Percentiles rank a stretch among this genome's conserved stretches.
phyloP scores from a whole-genome alignment of 1,140 invertebrate species.

The Apis dorsata region DNA sequence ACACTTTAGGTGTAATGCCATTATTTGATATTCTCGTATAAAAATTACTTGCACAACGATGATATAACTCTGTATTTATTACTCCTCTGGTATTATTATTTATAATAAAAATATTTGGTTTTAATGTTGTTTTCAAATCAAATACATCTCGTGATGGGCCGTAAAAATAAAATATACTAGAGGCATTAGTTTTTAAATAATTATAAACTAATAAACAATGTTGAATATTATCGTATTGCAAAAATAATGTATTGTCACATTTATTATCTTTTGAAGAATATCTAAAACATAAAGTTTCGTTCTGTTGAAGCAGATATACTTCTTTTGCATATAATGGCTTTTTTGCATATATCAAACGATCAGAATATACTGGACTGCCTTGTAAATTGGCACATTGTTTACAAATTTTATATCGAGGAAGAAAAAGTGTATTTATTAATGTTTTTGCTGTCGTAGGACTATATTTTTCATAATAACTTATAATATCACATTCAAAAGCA shows the following conservation, averaged over 20 bases:
- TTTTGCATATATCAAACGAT: slow-evolving; percentile 70
- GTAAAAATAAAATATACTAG: slow-evolving; percentile 69
- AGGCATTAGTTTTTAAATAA: slow-evolving; percentile 61
- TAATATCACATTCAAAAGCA: slow-evolving; percentile 51
- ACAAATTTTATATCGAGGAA: slow-evolving; percentile 57
- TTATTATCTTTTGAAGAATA: slow-evolving; percentile 17
- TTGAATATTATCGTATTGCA: slow-evolving; percentile 32
- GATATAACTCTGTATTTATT: slow-evolving; percentile 61
- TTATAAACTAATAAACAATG: slow-evolving; percentile 72
- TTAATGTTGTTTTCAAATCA: slow-evolving; percentile 56
- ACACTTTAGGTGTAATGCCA: slow-evolving; percentile 55
- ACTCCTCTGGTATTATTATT: neutral
- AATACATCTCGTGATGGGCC: slow-evolving; percentile 46
- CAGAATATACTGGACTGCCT: slow-evolving; percentile 72
- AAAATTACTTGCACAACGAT: slow-evolving; percentile 56
- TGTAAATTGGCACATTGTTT: slow-evolving; percentile 47
- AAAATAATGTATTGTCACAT: slow-evolving; percentile 8
- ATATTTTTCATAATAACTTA: slow-evolving; percentile 64
- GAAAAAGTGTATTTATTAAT: slow-evolving; percentile 54
- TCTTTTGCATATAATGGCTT: slow-evolving; percentile 62
- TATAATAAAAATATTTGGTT: slow-evolving; percentile 59
- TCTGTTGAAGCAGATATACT: slow-evolving; percentile 60
- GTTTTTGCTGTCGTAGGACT: slow-evolving; percentile 55
- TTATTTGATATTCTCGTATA: slow-evolving; percentile 65
- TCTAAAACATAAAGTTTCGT: slow-evolving; percentile 61